These are phyloP conservation scores for Gymnogyps californianus DNA, from an alignment of 2,113 vertebrate genomes.

Conservation along the genomic window DNA sequence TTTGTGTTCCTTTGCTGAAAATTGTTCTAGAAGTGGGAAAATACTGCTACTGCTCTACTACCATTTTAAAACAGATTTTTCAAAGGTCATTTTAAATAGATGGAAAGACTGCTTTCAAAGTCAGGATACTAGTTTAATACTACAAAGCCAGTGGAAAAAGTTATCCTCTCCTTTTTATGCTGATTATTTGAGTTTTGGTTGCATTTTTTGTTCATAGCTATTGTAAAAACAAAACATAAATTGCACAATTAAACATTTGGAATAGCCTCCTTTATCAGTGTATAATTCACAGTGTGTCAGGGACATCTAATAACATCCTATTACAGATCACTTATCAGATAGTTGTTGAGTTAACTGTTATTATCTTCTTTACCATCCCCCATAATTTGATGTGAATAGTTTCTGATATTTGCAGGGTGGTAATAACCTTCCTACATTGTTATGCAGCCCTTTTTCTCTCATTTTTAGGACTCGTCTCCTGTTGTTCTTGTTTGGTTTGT, in stretches of 20 bases:
- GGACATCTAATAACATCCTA: slow-evolving; percentile 39
- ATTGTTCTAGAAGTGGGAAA: background rate
- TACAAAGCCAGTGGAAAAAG: background rate
- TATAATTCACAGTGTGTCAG: slow-evolving; percentile 44
- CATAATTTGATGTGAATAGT: slow-evolving; percentile 22
- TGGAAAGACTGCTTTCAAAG: background rate
- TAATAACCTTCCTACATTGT: slow-evolving; percentile 3
- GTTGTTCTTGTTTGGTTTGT: background rate
- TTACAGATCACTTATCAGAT: slow-evolving; percentile 50
- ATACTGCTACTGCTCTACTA: background rate
- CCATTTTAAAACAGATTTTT: background rate
- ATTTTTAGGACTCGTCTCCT: background rate
- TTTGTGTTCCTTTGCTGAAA: background rate
- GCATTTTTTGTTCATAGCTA: background rate
- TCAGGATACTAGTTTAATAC: background rate
- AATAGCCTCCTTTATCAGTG: slow-evolving; percentile 35
- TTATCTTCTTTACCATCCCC: slow-evolving; percentile 31
- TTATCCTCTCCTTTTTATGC: background rate
- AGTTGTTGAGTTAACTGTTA: slow-evolving; percentile 53
- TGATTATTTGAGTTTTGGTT: background rate
- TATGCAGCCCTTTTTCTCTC: background rate
- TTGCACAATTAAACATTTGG: slow-evolving; percentile 30
- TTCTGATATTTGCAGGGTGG: background rate
- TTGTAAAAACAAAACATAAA: slow-evolving; percentile 44
- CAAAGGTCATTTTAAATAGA: background rate